Conservation (phyloP, 2,888 invertebrate species). For the Tuberolachnus salignus region DNA sequence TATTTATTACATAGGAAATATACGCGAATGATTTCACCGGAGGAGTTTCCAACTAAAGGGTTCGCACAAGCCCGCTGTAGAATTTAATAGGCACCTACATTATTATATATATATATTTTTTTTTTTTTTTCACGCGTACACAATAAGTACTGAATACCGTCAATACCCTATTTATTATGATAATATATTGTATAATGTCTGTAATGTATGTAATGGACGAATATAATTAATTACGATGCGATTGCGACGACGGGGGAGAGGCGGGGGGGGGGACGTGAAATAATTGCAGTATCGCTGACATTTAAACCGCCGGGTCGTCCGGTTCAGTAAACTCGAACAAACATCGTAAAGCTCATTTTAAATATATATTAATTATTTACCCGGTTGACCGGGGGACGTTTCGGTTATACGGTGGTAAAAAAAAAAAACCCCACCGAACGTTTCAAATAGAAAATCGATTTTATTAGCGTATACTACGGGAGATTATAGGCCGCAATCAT, state of each 20-base stretch:
- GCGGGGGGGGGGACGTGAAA: neutral
- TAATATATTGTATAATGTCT: neutral
- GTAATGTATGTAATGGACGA: neutral
- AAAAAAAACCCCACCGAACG: too few relatives aligned
- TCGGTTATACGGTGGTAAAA: too few relatives aligned
- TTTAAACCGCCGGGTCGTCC: neutral
- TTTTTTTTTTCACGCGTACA: neutral
- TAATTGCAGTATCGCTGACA: neutral
- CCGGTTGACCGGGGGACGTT: too few relatives aligned
- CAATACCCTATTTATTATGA: conserved; percentile 7
- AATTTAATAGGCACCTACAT: neutral
- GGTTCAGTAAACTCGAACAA: too few relatives aligned
- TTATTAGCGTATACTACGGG: too few relatives aligned
- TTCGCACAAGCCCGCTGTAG: neutral
- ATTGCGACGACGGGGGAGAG: neutral
- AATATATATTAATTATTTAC: too few relatives aligned
- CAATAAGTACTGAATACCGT: conserved; percentile 25
- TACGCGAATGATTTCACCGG: neutral
- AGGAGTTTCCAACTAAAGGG: neutral
- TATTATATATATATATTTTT: too few relatives aligned
- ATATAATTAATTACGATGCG: neutral
- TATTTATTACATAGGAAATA: too few relatives aligned
- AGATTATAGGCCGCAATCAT: too few relatives aligned
- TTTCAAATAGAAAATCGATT: too few relatives aligned
- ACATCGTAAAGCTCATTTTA: too few relatives aligned